phyloP scores from a whole-genome alignment of 1,140 invertebrate genomes.

The Eupeodes corollae region DNA sequence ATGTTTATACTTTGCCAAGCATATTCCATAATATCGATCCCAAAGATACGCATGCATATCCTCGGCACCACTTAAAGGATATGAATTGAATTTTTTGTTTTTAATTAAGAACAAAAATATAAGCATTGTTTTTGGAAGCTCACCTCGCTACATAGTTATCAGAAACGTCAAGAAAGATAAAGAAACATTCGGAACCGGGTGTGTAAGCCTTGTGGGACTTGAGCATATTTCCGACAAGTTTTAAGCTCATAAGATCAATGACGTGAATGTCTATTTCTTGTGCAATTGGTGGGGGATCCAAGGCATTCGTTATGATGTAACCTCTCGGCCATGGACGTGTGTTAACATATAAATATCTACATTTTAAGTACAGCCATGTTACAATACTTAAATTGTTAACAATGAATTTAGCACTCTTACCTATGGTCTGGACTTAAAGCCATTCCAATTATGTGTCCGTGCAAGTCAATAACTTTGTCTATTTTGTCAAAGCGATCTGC shows the following conservation, averaged over 20 bases:
- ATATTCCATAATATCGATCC: conserved; percentile 77
- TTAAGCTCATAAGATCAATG: conserved; percentile 68
- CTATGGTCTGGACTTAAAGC: conserved; percentile 71
- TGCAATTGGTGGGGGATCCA: conserved; percentile 77
- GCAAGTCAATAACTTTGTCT: conserved; percentile 75
- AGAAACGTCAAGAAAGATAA: conserved; percentile 79
- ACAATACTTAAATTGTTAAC: too few species aligned
- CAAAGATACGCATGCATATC: conserved; percentile 76
- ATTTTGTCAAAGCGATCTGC: conserved; percentile 63
- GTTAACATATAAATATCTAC: conserved; percentile 75
- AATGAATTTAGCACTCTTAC: background rate
- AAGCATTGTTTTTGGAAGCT: conserved; percentile 10
- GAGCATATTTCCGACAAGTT: conserved; percentile 72
- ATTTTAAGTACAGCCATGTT: conserved; percentile 12
- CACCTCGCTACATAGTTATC: conserved; percentile 79
- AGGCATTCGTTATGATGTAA: conserved; percentile 64
- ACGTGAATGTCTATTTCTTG: conserved; percentile 86
- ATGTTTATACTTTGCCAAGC: conserved; percentile 66
- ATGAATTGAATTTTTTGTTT: conserved; percentile 2
- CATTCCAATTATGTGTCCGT: conserved; percentile 86
- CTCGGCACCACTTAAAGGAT: conserved; percentile 62
- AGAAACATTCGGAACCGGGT: conserved; percentile 79
- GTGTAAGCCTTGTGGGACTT: conserved; percentile 77
- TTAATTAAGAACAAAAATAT: background rate
- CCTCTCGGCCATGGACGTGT: conserved; percentile 74